Percentiles rank a stretch among this genome's conserved stretches.
Evolutionary conservation across 2,888 invertebrate species (phyloP).

Genomic region (Synergus gifuensis): DNA sequence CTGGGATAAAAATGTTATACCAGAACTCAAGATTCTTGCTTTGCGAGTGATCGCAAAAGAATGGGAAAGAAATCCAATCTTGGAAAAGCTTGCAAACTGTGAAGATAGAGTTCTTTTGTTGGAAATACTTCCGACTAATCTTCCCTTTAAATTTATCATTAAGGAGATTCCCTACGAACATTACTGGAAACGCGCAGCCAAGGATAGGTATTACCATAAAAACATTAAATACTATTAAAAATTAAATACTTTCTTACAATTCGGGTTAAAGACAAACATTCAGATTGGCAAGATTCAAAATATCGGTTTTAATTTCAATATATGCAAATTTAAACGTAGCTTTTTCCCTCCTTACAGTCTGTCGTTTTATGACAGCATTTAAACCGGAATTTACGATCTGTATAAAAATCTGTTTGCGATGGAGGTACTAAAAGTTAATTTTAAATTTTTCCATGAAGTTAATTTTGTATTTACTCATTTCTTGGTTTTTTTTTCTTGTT

Average conservation of each 20-base stretch:
- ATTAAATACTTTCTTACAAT: neutral
- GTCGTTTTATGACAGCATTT: neutral
- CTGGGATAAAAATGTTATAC: conserved; percentile 66
- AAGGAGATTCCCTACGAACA: conserved; percentile 79
- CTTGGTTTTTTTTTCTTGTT: too few species aligned
- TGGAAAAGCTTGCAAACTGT: conserved; percentile 79
- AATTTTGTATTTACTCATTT: neutral
- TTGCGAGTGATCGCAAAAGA: conserved; percentile 61
- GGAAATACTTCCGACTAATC: conserved; percentile 81
- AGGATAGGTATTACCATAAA: conserved; percentile 62
- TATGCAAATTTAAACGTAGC: too few species aligned
- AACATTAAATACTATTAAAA: neutral
- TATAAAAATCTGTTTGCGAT: neutral
- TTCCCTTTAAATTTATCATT: conserved; percentile 79
- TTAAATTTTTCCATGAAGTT: neutral
- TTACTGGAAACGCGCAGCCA: conserved; percentile 82
- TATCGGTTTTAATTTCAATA: too few species aligned
- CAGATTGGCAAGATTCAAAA: too few species aligned
- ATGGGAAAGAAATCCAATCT: conserved; percentile 79
- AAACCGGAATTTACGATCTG: neutral
- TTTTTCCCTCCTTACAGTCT: neutral
- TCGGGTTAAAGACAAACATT: too few species aligned
- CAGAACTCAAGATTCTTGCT: conserved; percentile 66
- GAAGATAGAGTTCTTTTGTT: conserved; percentile 81
- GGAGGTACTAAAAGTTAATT: neutral